Conservation (phyloP, 1,140 invertebrate genomes). For the Dufourea novaeangliae region DNA sequence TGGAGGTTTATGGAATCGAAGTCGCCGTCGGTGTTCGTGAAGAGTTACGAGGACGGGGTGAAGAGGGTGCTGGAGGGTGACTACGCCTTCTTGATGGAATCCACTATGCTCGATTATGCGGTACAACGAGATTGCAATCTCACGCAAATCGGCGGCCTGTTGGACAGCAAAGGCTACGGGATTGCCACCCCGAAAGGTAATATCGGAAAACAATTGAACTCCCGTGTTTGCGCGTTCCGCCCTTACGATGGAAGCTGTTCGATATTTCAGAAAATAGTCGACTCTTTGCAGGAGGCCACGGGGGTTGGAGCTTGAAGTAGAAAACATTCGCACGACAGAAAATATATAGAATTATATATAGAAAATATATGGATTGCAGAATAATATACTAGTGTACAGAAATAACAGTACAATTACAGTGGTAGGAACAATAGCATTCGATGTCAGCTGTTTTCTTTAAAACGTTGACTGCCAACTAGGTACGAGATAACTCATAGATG, state of each 20-base stretch:
- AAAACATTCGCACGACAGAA: too few relatives aligned
- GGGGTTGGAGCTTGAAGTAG: background rate
- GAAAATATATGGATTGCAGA: too few relatives aligned
- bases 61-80: slow-evolving; percentile 92
- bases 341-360: too few relatives aligned
- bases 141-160: slow-evolving; percentile 97
- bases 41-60: slow-evolving; percentile 94
- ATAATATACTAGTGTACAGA: too few relatives aligned
- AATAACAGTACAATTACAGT: too few relatives aligned
- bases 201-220: slow-evolving; percentile 13
- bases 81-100: slow-evolving; percentile 99
- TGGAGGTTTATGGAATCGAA: slow-evolving; percentile 97
- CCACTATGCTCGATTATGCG: slow-evolving; percentile 97
- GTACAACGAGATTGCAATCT: slow-evolving; percentile 98
- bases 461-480: too few relatives aligned
- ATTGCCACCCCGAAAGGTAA: slow-evolving; percentile 92
- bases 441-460: too few relatives aligned
- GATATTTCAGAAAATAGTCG: background rate
- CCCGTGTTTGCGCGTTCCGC: background rate
- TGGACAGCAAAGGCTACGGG: slow-evolving; percentile 96
- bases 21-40: slow-evolving; percentile 91
- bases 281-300: too few relatives aligned
- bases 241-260: too few relatives aligned
- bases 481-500: too few relatives aligned
- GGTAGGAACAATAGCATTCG: too few relatives aligned